Base-by-base conservation (phyloP, 1,140 invertebrate species). In the Drosophila nasuta region DNA sequence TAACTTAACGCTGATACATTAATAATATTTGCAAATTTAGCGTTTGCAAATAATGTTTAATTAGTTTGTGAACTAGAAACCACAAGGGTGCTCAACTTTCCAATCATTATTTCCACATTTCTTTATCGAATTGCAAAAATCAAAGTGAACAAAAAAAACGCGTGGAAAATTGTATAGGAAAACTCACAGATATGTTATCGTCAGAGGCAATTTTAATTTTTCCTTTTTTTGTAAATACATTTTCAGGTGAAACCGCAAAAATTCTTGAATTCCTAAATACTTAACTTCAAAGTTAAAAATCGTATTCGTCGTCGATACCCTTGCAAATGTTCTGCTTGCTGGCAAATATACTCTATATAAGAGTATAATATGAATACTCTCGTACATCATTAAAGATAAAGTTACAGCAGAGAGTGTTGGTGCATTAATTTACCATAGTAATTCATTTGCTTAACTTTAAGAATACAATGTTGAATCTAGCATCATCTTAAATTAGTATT, bases 161-260 rank as follows among this genome's bases (percentile, higher is more conserved):
- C 4, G n/a, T 43, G 28, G n/a, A 49, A 35, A 28, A n/a, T 17
- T 64, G 49, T 54, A 30, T 13, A 33, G 62, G 41, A 59, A 33
- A 60, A 54, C 41, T 68, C 48, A 60, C 57, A 74, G 71, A 74
- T 74, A 74, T 74, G 71, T 74, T 8, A 43, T 30, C 17, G 48
- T 66, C 1, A 43, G 62, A 65, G 62, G 62, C 62, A 57, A 43
- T 60, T 38, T 3, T 25, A 3, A 25, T 25, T 25, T 4, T 25
- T 25, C 0, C 1, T 20, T 20, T 20, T 20, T 38, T 54, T 28
- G 10, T 48, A 51, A 49, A 51, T 51, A 63, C 15, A 49, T 48
- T 49, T 58, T 49, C 10, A 35, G 13, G 28, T 62, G 59, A 62
- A 62, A 62, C 59, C 59, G 59, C 30, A 62, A 63, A 30, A 35